These are phyloP conservation scores for Pelecanus crispus DNA, from an alignment of 2,113 vertebrate genomes.

Conservation along the genomic window DNA sequence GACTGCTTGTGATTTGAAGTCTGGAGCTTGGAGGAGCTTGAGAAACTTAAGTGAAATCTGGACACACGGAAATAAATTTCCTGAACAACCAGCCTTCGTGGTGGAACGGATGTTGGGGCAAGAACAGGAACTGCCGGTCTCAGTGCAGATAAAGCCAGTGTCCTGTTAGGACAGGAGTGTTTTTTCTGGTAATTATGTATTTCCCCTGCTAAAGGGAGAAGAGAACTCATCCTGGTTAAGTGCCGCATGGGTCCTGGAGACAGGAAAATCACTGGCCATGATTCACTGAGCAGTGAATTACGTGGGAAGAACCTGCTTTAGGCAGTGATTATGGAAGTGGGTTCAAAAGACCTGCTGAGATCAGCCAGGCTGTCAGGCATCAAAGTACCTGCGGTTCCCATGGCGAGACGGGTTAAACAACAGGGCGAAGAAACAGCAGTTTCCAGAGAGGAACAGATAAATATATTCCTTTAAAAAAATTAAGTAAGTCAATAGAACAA, in stretches of 20 bases:
- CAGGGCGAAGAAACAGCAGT: not conserved
- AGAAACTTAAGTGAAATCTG: not conserved
- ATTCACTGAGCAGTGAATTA: not conserved
- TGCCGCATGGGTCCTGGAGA: not conserved
- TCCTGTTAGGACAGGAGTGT: not conserved
- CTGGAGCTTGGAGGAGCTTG: not conserved
- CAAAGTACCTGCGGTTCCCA: not conserved
- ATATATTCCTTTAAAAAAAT: not conserved
- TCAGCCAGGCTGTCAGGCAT: not conserved
- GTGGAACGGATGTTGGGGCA: not conserved
- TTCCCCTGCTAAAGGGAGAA: not conserved
- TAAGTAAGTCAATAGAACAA: not conserved
- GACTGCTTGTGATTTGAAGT: not conserved
- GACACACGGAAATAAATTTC: not conserved
- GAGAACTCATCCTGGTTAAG: not conserved
- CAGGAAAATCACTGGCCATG: not conserved
- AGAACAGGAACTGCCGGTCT: constrained; percentile 2
- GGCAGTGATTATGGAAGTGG: not conserved
- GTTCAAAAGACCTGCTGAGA: constrained; percentile 12
- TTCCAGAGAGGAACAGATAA: not conserved
- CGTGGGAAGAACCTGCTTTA: not conserved
- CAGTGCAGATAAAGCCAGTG: not conserved
- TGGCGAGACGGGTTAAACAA: not conserved
- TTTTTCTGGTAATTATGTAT: not conserved
- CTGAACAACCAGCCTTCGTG: not conserved